A percentile compares a stretch with the other conserved stretches of the same genome.
These are phyloP conservation scores for Hymenochirus boettgeri DNA, from an alignment of 2,113 vertebrate species.

Conservation along the genomic window DNA sequence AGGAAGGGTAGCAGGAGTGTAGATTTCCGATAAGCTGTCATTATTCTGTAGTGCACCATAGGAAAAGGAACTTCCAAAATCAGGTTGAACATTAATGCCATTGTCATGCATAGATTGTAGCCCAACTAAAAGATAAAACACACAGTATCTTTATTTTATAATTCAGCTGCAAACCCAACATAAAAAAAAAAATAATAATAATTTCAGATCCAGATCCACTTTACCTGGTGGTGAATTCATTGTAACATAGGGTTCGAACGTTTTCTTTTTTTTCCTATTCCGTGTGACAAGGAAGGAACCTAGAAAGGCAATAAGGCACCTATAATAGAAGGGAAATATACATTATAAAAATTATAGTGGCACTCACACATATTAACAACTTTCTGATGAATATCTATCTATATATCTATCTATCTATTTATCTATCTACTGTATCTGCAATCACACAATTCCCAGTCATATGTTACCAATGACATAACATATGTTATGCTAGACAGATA, in stretches of 20 bases:
- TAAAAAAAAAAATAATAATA: not conserved
- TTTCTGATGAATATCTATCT: no score
- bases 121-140: slow-evolving; percentile 61
- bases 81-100: slow-evolving; percentile 77
- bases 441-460: no score
- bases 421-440: no score
- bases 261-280: slow-evolving; percentile 73
- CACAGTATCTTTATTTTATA: not conserved
- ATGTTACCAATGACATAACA: no score
- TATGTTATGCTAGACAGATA: no score
- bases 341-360: not conserved
- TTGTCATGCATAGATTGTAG: slow-evolving; percentile 86
- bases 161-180: not conserved
- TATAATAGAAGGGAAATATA: slow-evolving; percentile 48
- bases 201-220: not conserved
- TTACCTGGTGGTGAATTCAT: slow-evolving; percentile 90
- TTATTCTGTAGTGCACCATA: slow-evolving; percentile 89
- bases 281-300: slow-evolving; percentile 89
- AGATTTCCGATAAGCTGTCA: slow-evolving; percentile 65
- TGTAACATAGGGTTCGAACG: slow-evolving; percentile 90
- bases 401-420: no score
- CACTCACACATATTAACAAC: no score
- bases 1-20: slow-evolving; percentile 64
- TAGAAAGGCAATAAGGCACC: slow-evolving; percentile 79
- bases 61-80: slow-evolving; percentile 84